These are phyloP conservation scores for Haliaeetus vocifer DNA, from an alignment of 2,797 vertebrate genomes.

Conservation along the genomic window DNA sequence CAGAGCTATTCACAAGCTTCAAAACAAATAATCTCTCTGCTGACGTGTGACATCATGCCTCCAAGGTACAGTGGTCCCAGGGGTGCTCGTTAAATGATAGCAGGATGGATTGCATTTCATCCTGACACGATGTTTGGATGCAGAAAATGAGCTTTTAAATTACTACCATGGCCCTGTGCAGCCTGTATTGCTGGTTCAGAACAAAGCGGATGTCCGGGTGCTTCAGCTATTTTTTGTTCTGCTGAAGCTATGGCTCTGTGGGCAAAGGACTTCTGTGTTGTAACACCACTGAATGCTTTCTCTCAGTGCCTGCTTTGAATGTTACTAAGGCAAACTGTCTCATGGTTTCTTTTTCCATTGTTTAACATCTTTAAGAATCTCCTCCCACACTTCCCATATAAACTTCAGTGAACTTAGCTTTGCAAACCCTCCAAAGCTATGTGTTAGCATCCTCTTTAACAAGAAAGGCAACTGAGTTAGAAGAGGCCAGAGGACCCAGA, in stretches of 20 bases:
- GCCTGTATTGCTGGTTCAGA: background rate
- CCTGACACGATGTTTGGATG: background rate
- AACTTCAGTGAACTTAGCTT: background rate
- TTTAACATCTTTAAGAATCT: background rate
- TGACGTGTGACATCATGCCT: background rate
- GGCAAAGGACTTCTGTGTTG: background rate
- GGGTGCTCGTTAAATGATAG: background rate
- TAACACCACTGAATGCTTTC: background rate
- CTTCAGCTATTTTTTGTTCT: background rate
- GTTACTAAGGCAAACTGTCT: background rate
- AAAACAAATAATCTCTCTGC: slow-evolving; percentile 38
- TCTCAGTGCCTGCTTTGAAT: background rate
- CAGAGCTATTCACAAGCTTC: slow-evolving; percentile 4
- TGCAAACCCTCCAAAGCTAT: background rate
- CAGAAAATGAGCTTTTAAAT: slow-evolving; percentile 20
- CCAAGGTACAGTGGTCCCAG: slow-evolving; percentile 8
- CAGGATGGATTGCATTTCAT: background rate
- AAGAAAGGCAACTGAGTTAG: background rate
- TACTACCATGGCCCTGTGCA: background rate
- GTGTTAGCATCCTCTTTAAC: background rate
- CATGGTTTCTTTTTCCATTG: background rate
- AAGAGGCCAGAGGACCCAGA: background rate
- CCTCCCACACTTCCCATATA: background rate
- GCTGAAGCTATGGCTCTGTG: background rate
- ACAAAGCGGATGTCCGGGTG: background rate